Conservation (phyloP, 92 coral and sea anemone species). For the Pocillopora grandis region DNA sequence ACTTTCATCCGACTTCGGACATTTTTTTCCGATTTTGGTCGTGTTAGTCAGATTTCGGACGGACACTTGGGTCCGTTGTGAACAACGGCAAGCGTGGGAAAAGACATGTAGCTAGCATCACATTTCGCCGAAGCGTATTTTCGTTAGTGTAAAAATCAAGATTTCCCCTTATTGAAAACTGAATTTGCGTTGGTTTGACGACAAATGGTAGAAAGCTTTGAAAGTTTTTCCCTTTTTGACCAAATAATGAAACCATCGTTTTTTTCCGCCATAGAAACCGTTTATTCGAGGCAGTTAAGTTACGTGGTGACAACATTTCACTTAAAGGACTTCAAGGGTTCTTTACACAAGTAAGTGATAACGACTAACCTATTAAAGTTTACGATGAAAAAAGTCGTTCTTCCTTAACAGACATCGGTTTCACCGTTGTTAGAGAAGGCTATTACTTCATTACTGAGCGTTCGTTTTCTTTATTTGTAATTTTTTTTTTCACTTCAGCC, state of each 20-base stretch:
- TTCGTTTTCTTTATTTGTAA: neutral
- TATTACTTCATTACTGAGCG: too few species aligned
- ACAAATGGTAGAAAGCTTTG: neutral
- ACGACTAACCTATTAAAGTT: neutral
- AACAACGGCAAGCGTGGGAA: too few species aligned
- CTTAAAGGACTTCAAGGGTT: conserved; percentile 31
- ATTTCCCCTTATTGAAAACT: too few species aligned
- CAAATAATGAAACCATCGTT: neutral
- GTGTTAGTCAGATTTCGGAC: too few species aligned
- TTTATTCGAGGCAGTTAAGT: neutral
- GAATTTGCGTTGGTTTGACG: neutral
- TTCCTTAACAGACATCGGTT: too few species aligned
- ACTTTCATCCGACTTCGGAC: too few species aligned
- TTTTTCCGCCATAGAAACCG: conserved; percentile 34
- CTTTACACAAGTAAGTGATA: conserved; percentile 30
- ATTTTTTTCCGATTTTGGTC: too few species aligned
- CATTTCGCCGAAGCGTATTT: too few species aligned
- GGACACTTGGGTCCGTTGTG: too few species aligned
- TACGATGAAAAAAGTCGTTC: neutral
- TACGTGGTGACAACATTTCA: conserved; percentile 25
- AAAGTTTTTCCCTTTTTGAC: neutral
- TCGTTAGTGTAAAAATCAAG: too few species aligned
- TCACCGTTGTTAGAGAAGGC: too few species aligned
- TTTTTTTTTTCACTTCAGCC: neutral
- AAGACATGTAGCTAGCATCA: too few species aligned